Base-by-base conservation (phyloP, 2,888 invertebrate genomes). In the Melipona bicolor region DNA sequence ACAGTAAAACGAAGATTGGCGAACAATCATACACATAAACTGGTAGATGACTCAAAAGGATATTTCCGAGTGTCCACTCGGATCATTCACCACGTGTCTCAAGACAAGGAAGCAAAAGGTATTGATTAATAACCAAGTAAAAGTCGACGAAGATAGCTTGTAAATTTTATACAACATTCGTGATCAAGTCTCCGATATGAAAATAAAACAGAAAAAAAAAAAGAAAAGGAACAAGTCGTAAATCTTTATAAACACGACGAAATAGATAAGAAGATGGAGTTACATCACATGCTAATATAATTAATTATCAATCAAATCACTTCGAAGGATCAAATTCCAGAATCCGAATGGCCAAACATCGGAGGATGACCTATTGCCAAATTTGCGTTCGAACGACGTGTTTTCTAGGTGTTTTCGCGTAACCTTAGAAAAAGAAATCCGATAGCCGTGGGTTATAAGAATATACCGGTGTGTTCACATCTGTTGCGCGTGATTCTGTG, bases 11-110 rank as follows among this genome's bases (percentile, higher is more conserved):
- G 67, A 75, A 68, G 79, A 78, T 76, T n/a, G 68, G 62, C 65
- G 65, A 84, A 77, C n/a, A 81, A 88, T 88, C 74, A 50, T 86
- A 5, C 67, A 67, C 54, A 67, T 62, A 76, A 50, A 64, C 89
- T 68, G 80, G 54, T 80, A 89, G 89, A 89, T 86, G 89, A 88
- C 89, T 83, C 88, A 81, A 86, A 84, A 56, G 67, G 72, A 78
- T 67, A 54, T 74, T 83, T 87, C 82, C 43, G 27, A 49, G 49
- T 24, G 24, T 17, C 27, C 9, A 19, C 15, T 17, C 15, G 21
- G 15, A 50, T 0, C 74, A 19, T 49, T 79, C 62, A 24, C 65
- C 19, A n/a, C 24, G 24, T 21, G 15, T 49, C n/a, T 1, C 1
- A 1, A 6, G 2, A 19, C n/a, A 52, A 64, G 5, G 32, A 17